Conservation (phyloP, 2,113 vertebrate genomes). For the Mesoclemmys tuberculata region DNA sequence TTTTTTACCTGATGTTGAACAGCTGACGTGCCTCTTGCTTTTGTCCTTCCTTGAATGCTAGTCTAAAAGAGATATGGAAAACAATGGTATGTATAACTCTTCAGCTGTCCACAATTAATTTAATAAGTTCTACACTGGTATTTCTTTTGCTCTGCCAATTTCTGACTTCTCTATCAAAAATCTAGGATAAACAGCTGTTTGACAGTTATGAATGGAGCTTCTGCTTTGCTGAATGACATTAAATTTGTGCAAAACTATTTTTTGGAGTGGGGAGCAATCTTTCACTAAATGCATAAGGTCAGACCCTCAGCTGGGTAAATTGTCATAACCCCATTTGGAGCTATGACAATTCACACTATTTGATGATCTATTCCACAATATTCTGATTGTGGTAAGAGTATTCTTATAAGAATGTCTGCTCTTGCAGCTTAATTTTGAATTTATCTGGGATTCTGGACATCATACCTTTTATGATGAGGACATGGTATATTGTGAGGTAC, state of each 20-base stretch:
- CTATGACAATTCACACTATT: neutral
- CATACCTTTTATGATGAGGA: neutral
- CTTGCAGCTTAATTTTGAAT: neutral
- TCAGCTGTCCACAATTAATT: neutral
- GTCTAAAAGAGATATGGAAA: slow-evolving; percentile 3
- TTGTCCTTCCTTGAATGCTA: neutral
- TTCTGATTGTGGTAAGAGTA: rapidly evolving
- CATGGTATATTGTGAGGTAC: neutral
- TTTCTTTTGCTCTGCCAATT: slow-evolving; percentile 11
- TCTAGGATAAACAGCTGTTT: neutral
- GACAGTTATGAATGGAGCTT: neutral
- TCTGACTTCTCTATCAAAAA: slow-evolving; percentile 14
- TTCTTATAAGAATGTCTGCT: neutral
- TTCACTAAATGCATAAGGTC: neutral
- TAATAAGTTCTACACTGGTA: neutral
- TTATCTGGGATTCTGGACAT: neutral
- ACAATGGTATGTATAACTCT: neutral
- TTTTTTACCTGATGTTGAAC: slow-evolving; percentile 4
- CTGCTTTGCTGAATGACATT: neutral
- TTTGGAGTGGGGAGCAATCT: neutral
- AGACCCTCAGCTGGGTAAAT: neutral
- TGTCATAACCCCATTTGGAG: neutral
- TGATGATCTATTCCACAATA: neutral
- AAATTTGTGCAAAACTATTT: slow-evolving; percentile 4
- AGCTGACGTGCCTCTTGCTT: neutral